Percentiles rank a stretch among this genome's conserved stretches.
Evolutionary conservation across 2,888 invertebrate genomes (phyloP).

Genomic region (Penaeus monodon): DNA sequence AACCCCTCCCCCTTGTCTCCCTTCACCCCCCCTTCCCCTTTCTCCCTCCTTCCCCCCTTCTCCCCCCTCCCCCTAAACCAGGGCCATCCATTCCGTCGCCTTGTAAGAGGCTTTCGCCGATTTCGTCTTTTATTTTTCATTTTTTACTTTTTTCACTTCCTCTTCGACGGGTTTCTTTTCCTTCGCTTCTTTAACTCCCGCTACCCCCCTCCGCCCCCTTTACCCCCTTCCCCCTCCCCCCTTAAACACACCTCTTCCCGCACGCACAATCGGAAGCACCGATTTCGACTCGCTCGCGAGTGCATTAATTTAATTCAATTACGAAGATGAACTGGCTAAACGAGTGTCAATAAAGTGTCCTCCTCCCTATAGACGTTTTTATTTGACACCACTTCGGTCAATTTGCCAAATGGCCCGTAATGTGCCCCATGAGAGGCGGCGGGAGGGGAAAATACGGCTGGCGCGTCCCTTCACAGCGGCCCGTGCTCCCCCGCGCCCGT

Average conservation of each 20-base stretch:
- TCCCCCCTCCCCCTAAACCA: neutral
- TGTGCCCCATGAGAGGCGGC: conserved; percentile 44
- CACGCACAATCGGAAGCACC: conserved; percentile 29
- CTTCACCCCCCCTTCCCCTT: neutral
- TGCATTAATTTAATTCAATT: conserved; percentile 63
- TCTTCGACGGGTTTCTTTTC: no score
- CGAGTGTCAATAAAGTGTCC: conserved; percentile 59
- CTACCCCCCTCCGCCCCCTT: neutral
- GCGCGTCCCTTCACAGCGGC: neutral
- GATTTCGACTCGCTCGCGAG: conserved; percentile 38
- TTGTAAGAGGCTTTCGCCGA: no score
- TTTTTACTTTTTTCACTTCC: no score
- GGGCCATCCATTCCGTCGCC: neutral
- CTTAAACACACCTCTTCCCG: neutral
- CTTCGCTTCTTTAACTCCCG: no score
- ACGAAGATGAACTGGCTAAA: conserved; percentile 57
- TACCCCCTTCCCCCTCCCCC: conserved; percentile 5
- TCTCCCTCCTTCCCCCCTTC: neutral
- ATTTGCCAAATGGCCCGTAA: conserved; percentile 59
- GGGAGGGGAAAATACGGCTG: neutral
- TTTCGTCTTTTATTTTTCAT: no score
- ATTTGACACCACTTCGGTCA: conserved; percentile 62
- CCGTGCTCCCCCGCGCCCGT: neutral
- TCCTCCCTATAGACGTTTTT: conserved; percentile 53
- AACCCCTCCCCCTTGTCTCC: no score